Base-by-base conservation (phyloP, 1,140 invertebrate species). In the Lepidurus couesii region DNA sequence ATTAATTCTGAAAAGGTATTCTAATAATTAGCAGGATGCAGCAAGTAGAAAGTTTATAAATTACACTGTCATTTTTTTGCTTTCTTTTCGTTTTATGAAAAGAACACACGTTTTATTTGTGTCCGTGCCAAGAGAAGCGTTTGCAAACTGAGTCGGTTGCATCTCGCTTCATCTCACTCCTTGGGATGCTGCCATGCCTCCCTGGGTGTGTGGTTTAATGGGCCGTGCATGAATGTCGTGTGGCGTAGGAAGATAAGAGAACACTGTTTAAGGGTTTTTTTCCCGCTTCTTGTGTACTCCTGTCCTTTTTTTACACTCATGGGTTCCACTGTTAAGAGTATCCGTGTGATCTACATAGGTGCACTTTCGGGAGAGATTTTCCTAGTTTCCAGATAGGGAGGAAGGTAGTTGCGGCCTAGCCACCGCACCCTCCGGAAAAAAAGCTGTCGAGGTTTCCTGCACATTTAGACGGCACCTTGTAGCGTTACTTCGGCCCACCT, bases 221-320 rank as follows among this genome's bases (percentile, higher is more conserved):
- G 53, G 53, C 53, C 53, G 53, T 65, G 53, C 21, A 65, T 13
- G 53, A 21, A 65, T 65, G 53, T 65, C 53, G 21, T 65, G 53
- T 65, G 53, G 53, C 21, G 53, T 65, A 65, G n/a, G n/a, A n/a
- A 65, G 53, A 65, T 65, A 65, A 65, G 53, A n/a, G 53, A 65
- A 65, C n/a, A 65, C 0, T 65, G 53, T 7, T 65, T 7, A 65
- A 21, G n/a, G 53, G 1, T 0, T 4, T 7, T 65, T 65, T 65
- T 65, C 21, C 53, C 16, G 10, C 45, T 47, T 47, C 0, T 6
- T 47, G 34, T 3, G 1, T 47, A 47, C 45, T 47, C 16, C 6
- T 16, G 53, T 65, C 1, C 53, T 21, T 65, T 65, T n/a, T 4
- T n/a, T 7, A 65, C 2, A 65, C 53, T 7, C 13, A 1, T 65